phyloP scores from a whole-genome alignment of 2,113 vertebrate species.

The Myrmecophaga tridactyla region DNA sequence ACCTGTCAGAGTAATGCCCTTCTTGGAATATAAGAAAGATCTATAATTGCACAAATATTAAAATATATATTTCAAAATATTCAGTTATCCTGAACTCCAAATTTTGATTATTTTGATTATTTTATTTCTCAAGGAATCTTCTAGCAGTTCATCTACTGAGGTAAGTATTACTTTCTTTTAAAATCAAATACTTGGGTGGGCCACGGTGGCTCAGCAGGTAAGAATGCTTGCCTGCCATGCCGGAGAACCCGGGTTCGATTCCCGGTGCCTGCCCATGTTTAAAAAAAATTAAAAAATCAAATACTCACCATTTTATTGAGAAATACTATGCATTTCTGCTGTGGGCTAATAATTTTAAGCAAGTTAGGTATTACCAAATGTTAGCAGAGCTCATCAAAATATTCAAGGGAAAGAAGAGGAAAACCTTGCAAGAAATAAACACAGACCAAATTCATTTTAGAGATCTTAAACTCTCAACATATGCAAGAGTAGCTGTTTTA shows the following conservation, averaged over 20 bases:
- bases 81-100: not conserved
- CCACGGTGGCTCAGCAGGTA: no score
- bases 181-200: no score
- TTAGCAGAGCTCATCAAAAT: not conserved
- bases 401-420: not conserved
- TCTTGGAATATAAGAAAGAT: not conserved
- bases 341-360: not conserved
- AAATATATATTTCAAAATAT: not conserved
- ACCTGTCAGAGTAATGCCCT: not conserved
- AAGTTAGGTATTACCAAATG: not conserved
- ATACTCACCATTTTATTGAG: not conserved
- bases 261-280: no score
- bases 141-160: not conserved
- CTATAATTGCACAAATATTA: constrained; percentile 1
- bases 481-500: not conserved
- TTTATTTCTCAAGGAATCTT: constrained; percentile 9
- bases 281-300: no score
- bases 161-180: not conserved
- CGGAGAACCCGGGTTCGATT: no score
- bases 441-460: not conserved
- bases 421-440: not conserved
- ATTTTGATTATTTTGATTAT: not conserved
- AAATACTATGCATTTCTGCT: not conserved
- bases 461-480: not conserved
- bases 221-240: no score